These are phyloP conservation scores for Geotrypetes seraphini DNA, from an alignment of 2,797 vertebrate genomes.

Conservation along the genomic window DNA sequence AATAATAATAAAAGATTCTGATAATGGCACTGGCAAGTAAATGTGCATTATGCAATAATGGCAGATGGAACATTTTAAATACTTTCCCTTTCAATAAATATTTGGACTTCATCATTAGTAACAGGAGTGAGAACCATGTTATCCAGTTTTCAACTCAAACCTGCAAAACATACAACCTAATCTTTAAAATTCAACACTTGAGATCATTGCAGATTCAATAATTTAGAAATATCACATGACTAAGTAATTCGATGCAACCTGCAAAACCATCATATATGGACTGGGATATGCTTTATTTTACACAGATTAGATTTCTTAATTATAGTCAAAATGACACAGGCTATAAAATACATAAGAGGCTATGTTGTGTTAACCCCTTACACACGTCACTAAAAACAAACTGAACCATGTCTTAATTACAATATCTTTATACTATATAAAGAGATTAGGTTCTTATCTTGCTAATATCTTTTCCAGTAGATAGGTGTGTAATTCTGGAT, in stretches of 20 bases:
- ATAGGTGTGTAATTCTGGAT: too few species aligned
- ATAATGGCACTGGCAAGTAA: conserved; percentile 69
- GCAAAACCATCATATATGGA: conserved; percentile 12
- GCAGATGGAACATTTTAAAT: conserved; percentile 48
- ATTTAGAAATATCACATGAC: conserved; percentile 17
- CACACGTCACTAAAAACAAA: conserved; percentile 23
- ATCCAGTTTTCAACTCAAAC: conserved; percentile 32
- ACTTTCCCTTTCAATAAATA: conserved; percentile 57
- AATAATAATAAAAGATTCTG: conserved; percentile 49
- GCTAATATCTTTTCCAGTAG: too few species aligned
- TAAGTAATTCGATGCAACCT: conserved; percentile 18
- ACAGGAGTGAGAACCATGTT: conserved; percentile 33
- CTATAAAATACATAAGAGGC: too few species aligned
- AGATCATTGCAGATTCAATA: conserved; percentile 19
- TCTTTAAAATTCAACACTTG: conserved; percentile 21
- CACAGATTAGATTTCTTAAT: conserved; percentile 26
- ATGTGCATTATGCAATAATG: conserved; percentile 48
- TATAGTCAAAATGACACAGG: conserved; percentile 19
- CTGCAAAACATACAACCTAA: conserved; percentile 28
- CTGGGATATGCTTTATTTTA: conserved; percentile 11
- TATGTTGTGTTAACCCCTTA: conserved; percentile 33
- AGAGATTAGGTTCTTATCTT: too few species aligned
- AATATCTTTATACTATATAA: conserved; percentile 40
- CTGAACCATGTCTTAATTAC: conserved; percentile 21
- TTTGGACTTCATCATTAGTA: conserved; percentile 45